phyloP scores from a whole-genome alignment of 2,797 vertebrate species.

The Champsocephalus gunnari region DNA sequence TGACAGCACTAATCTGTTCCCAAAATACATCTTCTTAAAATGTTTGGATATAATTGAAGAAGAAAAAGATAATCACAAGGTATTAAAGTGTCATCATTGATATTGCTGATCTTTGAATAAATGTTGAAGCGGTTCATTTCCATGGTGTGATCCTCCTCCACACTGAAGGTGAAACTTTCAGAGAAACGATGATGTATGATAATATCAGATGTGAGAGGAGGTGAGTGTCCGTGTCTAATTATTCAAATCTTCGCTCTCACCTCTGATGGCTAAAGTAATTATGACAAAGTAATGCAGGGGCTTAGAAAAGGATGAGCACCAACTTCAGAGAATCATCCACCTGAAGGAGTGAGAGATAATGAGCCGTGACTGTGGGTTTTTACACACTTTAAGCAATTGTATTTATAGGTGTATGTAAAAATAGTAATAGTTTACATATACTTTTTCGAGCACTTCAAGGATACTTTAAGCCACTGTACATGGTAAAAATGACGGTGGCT shows the following conservation, averaged over 20 bases:
- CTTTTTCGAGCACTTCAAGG: too few species aligned
- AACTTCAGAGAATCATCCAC: background rate
- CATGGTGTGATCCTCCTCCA: constrained; percentile 1
- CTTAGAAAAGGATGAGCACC: constrained; percentile 26
- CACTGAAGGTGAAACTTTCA: constrained; percentile 54
- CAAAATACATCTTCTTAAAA: constrained; percentile 34
- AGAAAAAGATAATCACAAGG: background rate
- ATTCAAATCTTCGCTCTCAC: constrained; percentile 68
- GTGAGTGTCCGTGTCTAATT: constrained; percentile 65
- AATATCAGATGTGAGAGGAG: constrained; percentile 49
- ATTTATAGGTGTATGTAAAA: too few species aligned
- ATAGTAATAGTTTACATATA: too few species aligned
- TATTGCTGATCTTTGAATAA: constrained; percentile 12
- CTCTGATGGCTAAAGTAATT: constrained; percentile 77
- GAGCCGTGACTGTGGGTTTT: background rate
- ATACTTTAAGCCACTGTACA: too few species aligned
- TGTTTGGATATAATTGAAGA: constrained; percentile 9
- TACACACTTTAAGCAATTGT: too few species aligned
- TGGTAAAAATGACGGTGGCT: too few species aligned
- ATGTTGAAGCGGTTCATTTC: constrained; percentile 1
- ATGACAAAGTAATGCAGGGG: constrained; percentile 59
- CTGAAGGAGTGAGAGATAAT: constrained; percentile 27
- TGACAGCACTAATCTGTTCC: constrained; percentile 38
- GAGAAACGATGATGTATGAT: constrained; percentile 62
- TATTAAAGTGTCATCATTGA: constrained; percentile 11